Evolutionary conservation across 2,113 vertebrate species (phyloP).

Genomic region (Heterotilapia buettikoferi): DNA sequence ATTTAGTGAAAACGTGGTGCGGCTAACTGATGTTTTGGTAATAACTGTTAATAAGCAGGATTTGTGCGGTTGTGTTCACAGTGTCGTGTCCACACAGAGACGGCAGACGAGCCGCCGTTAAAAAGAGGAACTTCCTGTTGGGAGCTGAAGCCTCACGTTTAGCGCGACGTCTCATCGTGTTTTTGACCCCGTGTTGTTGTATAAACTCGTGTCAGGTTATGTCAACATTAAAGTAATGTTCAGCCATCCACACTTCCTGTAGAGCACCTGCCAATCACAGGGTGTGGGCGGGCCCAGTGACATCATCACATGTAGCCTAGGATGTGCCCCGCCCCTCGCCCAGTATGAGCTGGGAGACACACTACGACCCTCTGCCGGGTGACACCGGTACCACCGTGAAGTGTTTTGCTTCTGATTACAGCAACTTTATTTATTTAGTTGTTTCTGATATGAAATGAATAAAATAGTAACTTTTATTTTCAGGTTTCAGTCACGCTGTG

Average conservation of each 20-base stretch:
- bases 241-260: background rate
- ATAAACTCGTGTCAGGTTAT: background rate
- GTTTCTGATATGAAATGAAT: background rate
- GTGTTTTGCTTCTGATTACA: background rate
- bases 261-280: background rate
- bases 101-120: background rate
- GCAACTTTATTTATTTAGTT: background rate
- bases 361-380: background rate
- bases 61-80: background rate
- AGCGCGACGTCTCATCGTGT: background rate
- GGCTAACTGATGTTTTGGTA: accelerated
- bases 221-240: background rate
- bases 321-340: background rate
- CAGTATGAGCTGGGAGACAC: background rate
- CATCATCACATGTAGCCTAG: background rate
- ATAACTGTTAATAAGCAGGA: background rate
- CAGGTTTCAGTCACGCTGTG: background rate
- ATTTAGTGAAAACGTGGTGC: background rate
- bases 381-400: accelerated
- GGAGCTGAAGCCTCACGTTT: background rate
- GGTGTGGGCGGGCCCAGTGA: background rate
- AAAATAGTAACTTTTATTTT: background rate
- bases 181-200: background rate
- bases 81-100: background rate
- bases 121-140: background rate